A percentile compares a stretch with the other conserved stretches of the same genome.
Conservation (phyloP, 2,113 vertebrate genomes). For the Actenoides lindsayi region DNA sequence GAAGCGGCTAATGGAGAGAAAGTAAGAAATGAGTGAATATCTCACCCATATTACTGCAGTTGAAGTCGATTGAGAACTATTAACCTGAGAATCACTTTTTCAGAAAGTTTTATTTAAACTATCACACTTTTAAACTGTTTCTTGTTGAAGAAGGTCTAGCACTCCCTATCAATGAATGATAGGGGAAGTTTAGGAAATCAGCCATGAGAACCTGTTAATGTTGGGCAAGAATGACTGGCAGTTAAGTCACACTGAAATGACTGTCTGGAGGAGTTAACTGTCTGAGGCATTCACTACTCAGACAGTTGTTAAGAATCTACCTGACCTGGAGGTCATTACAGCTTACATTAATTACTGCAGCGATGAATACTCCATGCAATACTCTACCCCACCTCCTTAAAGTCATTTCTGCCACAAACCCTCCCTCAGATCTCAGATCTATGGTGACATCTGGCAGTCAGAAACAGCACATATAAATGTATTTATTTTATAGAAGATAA, state of each 20-base stretch:
- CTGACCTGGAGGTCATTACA: constrained; percentile 34
- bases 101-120: not conserved
- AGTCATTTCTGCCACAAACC: not conserved
- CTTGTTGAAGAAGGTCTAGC: not conserved
- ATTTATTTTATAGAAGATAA: not conserved
- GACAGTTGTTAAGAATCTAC: constrained; percentile 8
- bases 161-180: rapidly evolving
- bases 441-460: not conserved
- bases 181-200: not conserved
- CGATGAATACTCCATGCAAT: not conserved
- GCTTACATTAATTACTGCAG: constrained; percentile 2
- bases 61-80: not conserved
- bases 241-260: not conserved
- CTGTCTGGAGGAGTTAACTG: not conserved
- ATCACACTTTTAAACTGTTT: not conserved
- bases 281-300: not conserved
- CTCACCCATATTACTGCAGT: not conserved
- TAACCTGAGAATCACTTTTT: not conserved
- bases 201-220: not conserved
- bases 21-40: not conserved
- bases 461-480: not conserved
- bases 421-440: not conserved
- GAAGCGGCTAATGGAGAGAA: too few relatives aligned
- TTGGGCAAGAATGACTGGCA: not conserved
- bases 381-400: not conserved